Evolutionary conservation across 2,113 vertebrate species (phyloP), one percentile per base, ranked within the genome.

Genomic region (Alces alces): DNA sequence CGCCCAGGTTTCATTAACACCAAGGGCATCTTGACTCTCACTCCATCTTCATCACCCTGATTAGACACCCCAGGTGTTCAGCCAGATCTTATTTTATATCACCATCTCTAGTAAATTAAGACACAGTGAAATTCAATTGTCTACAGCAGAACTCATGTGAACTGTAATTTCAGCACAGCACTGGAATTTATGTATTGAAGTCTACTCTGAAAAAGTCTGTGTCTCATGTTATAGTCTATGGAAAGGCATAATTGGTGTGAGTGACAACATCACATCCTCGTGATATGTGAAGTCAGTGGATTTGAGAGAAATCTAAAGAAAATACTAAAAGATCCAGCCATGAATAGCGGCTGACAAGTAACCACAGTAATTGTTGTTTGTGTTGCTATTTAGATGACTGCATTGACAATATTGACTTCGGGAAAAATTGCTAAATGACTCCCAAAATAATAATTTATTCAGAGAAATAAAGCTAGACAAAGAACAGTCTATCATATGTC

Each of bases 41-140:
- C n/a, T 95, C 94, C 36, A 76, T 90, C 21, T 57, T 86, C 4
- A 60, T 80, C 0, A 0, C 70, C 60, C 21, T 93, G 91, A 89
- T 95, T 97, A 96, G 96, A 73, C 14, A 95, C 12, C 57, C 7
- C 39, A 96, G 93, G 73, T 66, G 28, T 88, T 96, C 96, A 89
- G 14, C 91, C 97, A 85, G 94, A 27, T 47, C 27, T 43, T 80
- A 96, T 93, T 97, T 97, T 21, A 79, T 82, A 52, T 73, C 89
- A 86, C 25, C 9, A 3, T 15, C 85, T 94, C 61, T 45, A 79
- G n/a, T 0, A 96, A 97, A 95, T 97, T 88, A 60, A 13, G 33
- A 50, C 73, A 86, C 52, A 86, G 57, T 92, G 95, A 98, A 73
- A 66, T 27, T 94, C 97, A 98, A 85, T 25, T 66, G 36, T 84